Base-by-base conservation (phyloP, 1,140 invertebrate species). In the Drosophila oshimai region DNA sequence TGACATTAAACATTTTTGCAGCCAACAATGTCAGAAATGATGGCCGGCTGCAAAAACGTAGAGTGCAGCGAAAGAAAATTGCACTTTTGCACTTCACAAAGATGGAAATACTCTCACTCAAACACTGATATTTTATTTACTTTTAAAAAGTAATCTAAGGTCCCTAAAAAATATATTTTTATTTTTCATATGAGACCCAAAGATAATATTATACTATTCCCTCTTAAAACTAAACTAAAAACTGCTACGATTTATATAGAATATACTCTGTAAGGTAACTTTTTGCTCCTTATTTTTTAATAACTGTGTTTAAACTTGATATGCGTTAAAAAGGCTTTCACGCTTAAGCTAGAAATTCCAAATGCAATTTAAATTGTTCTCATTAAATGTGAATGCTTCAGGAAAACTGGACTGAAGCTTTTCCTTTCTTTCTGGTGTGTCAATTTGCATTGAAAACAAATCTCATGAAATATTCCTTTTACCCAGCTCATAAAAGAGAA, bases 1-100 rank as follows among this genome's bases (percentile, higher is more conserved):
- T 78, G 78, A 84, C 78, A 83, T 84, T 77, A 77, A 78, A 72
- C 58, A 37, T 83, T 76, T 73, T 45, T 50, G 57, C 61, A 68
- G 60, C 51, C 37, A 37, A 70, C 64, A 70, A 57, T 70, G 67
- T 70, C 67, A 70, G 67, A 70, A 46, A 69, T 29, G 65, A 69
- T 55, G 64, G 36, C 29, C 12, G 22, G 49, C 31, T 24, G 28
- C 20, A 17, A 22, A 53, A 46, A 37, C n/a, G 34, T 17, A 42
- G 45, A 45, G 6, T 36, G 28, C 22, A 26, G 7, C 10, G n/a
- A 53, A 61, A 31, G n/a, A 49, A 36, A 37, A 26, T n/a, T 22
- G 0, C 0, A 20, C n/a, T 39, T 17, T 10, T 2, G 1, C 7
- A 7, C 0, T 9, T 7, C n/a, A 4, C 18, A 13, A 28, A 36